These are phyloP conservation scores for Julus scandinavius DNA, from an alignment of 2,888 invertebrate species.

Conservation along the genomic window DNA sequence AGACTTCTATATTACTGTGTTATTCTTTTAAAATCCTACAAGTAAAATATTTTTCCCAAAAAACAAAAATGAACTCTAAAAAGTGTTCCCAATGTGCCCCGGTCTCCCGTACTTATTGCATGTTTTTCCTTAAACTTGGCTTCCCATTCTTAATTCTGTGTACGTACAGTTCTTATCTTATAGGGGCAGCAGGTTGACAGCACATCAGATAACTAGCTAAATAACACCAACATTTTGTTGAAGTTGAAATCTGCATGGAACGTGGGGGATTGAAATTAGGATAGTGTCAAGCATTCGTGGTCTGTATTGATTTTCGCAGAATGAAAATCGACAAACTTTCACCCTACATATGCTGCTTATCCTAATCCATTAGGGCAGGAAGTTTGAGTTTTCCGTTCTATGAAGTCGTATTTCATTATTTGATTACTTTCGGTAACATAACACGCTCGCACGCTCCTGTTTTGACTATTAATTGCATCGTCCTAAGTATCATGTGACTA, in stretches of 20 bases:
- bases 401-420: not conserved
- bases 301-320: not conserved
- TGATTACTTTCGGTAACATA: not conserved
- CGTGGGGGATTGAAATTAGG: not conserved
- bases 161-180: too few species aligned
- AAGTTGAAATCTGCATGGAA: not conserved
- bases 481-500: not conserved
- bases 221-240: not conserved
- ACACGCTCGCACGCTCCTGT: not conserved
- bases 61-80: too few species aligned
- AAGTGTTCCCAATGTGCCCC: too few species aligned
- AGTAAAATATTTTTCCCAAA: too few species aligned
- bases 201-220: too few species aligned
- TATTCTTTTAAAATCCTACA: too few species aligned
- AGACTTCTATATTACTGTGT: too few species aligned
- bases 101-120: too few species aligned
- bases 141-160: too few species aligned
- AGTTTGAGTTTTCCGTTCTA: not conserved
- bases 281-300: not conserved
- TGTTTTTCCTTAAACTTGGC: too few species aligned
- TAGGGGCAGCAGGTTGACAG: too few species aligned
- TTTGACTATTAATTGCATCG: slow-evolving; percentile 7
- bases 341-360: not conserved
- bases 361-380: not conserved
- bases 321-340: not conserved